A percentile compares a stretch with the other conserved stretches of the same genome.
These are phyloP conservation scores for Turritopsis dohrnii DNA, from an alignment of 30 jellyfish, hydroid and myxozoan genomes.

Conservation along the genomic window DNA sequence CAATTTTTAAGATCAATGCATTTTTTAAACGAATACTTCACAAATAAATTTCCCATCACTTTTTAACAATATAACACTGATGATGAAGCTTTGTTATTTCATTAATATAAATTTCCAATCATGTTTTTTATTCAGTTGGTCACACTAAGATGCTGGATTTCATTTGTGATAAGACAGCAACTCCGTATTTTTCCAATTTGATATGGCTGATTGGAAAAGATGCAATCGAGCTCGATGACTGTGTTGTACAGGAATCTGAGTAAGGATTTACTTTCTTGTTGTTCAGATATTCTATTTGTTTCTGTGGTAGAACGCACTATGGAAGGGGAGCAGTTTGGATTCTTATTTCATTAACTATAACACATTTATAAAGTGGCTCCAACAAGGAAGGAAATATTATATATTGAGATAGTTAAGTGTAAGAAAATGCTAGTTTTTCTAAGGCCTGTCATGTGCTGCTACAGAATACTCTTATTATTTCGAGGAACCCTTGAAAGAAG, in stretches of 20 bases:
- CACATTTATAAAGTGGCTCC: no score
- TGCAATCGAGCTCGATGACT: slow-evolving; percentile 89
- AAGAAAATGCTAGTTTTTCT: no score
- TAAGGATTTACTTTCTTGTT: slow-evolving; percentile 24
- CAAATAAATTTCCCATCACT: background rate
- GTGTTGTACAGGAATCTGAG: slow-evolving; percentile 90
- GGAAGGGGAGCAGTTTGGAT: no score
- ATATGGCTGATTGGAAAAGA: slow-evolving; percentile 93
- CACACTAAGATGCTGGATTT: slow-evolving; percentile 76
- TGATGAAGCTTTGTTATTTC: background rate
- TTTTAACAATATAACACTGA: background rate
- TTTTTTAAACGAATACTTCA: background rate
- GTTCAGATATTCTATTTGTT: background rate
- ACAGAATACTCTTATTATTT: no score
- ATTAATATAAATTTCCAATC: no score
- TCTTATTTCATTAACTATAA: no score
- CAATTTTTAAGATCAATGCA: background rate
- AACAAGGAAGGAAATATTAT: no score
- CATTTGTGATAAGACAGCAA: slow-evolving; percentile 92
- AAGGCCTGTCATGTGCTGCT: no score
- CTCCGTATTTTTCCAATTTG: slow-evolving; percentile 84
- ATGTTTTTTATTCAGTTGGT: slow-evolving; percentile 55
- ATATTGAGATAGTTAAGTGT: no score
- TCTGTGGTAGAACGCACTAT: no score
- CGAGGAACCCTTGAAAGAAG: no score